phyloP scores from a whole-genome alignment of 1,140 invertebrate species.

The Atta texana region DNA sequence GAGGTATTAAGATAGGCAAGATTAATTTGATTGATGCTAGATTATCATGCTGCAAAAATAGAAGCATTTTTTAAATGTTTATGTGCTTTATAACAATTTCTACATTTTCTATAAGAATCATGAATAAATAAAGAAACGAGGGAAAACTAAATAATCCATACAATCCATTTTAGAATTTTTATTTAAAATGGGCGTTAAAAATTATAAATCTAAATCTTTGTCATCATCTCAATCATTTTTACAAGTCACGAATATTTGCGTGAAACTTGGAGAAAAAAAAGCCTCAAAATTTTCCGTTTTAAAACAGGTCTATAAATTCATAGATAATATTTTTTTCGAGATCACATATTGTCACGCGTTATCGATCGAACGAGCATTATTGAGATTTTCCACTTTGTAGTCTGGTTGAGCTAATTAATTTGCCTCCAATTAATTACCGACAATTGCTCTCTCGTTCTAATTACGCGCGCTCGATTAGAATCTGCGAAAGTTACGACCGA shows the following conservation, averaged over 20 bases:
- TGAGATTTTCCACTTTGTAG: slow-evolving; percentile 70
- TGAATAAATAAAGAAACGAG: background rate
- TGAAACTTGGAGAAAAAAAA: background rate
- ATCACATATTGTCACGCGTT: background rate
- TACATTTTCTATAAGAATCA: background rate
- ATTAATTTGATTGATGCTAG: slow-evolving; percentile 83
- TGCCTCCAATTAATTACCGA: slow-evolving; percentile 74
- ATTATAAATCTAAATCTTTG: slow-evolving; percentile 9
- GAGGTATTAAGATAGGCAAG: slow-evolving; percentile 67
- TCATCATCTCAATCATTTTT: background rate
- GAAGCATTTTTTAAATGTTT: background rate
- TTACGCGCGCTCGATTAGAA: slow-evolving; percentile 74
- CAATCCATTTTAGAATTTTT: slow-evolving; percentile 10
- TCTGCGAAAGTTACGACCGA: slow-evolving; percentile 73
- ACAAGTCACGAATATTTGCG: too few species aligned
- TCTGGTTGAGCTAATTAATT: slow-evolving; percentile 72
- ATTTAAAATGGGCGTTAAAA: background rate
- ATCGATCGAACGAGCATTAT: slow-evolving; percentile 34
- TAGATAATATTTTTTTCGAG: background rate
- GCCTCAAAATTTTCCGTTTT: background rate
- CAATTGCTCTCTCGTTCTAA: slow-evolving; percentile 73
- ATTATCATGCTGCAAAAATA: slow-evolving; percentile 30
- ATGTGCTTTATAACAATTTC: background rate
- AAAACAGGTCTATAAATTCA: background rate
- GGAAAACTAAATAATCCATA: background rate